phyloP scores from a whole-genome alignment of 2,797 vertebrate genomes.

The Muscicapa striata region DNA sequence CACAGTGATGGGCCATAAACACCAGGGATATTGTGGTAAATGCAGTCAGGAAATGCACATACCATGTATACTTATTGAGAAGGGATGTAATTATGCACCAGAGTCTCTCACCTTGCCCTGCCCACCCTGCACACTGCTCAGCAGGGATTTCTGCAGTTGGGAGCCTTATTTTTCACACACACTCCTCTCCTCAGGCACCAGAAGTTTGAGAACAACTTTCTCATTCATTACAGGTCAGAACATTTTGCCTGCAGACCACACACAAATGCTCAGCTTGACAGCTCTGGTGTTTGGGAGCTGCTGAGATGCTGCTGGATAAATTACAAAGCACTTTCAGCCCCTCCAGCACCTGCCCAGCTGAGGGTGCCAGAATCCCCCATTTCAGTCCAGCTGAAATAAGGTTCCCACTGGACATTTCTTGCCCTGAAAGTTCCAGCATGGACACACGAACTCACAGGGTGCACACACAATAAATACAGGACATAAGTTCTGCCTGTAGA shows the following conservation, averaged over 20 bases:
- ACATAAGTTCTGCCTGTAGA: not conserved
- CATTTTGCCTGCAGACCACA: not conserved
- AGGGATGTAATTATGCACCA: rapidly evolving
- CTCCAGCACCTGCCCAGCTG: not conserved
- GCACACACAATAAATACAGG: not conserved
- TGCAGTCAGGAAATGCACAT: not conserved
- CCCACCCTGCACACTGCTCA: not conserved
- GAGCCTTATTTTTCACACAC: not conserved
- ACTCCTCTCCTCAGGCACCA: not conserved
- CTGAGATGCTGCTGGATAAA: not conserved
- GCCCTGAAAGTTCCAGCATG: not conserved
- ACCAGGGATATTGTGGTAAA: not conserved
- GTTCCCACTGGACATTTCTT: not conserved
- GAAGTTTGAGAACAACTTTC: not conserved
- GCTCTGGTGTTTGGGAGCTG: not conserved
- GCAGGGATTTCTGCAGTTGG: not conserved
- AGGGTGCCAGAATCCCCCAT: not conserved
- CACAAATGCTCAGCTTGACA: not conserved
- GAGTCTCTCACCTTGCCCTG: not conserved
- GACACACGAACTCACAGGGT: not conserved
- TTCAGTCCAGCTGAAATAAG: not conserved
- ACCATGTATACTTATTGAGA: not conserved
- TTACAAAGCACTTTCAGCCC: not conserved
- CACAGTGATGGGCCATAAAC: not conserved
- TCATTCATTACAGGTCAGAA: not conserved